Conservation (phyloP, 2,113 vertebrate genomes). For the Gadus chalcogrammus region DNA sequence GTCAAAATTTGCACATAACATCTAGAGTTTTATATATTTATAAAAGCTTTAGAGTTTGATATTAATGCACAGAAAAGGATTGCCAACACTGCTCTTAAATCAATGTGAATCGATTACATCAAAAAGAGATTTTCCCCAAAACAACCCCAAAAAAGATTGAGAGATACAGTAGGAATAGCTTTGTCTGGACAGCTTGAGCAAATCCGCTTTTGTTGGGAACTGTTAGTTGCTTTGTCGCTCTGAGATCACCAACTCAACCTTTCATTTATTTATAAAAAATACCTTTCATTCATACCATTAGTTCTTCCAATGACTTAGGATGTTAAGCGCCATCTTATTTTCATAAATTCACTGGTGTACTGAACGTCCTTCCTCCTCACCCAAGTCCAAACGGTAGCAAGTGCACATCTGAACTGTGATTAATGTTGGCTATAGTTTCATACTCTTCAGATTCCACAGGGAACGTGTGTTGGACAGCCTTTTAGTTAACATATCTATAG, state of each 20-base stretch:
- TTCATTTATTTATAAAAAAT: slow-evolving; percentile 33
- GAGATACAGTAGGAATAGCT: slow-evolving; percentile 7
- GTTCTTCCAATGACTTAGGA: slow-evolving; percentile 1
- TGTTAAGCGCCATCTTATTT: slow-evolving; percentile 11
- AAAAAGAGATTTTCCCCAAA: background rate
- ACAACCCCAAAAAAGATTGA: slow-evolving; percentile 21
- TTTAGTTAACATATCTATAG: background rate
- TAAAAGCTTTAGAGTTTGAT: slow-evolving; percentile 40
- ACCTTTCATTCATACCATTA: slow-evolving; percentile 22
- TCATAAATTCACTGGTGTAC: background rate
- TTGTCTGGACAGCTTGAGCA: slow-evolving; percentile 11
- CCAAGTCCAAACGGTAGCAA: background rate
- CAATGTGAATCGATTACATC: slow-evolving; percentile 29
- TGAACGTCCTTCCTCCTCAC: slow-evolving; percentile 2
- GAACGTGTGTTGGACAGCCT: background rate
- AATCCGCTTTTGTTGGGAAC: slow-evolving; percentile 6
- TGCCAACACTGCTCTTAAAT: slow-evolving; percentile 41
- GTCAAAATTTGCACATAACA: slow-evolving; percentile 55
- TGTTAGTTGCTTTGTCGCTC: slow-evolving; percentile 7
- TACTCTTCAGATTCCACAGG: background rate
- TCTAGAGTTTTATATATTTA: slow-evolving; percentile 55
- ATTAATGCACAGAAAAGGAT: slow-evolving; percentile 32
- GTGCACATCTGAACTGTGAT: background rate
- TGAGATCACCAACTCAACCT: slow-evolving; percentile 10
- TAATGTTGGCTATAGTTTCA: background rate